A percentile compares a stretch with the other conserved stretches of the same genome.
phyloP scores from a whole-genome alignment of 2,797 vertebrate species.

The Setipinna tenuifilis region DNA sequence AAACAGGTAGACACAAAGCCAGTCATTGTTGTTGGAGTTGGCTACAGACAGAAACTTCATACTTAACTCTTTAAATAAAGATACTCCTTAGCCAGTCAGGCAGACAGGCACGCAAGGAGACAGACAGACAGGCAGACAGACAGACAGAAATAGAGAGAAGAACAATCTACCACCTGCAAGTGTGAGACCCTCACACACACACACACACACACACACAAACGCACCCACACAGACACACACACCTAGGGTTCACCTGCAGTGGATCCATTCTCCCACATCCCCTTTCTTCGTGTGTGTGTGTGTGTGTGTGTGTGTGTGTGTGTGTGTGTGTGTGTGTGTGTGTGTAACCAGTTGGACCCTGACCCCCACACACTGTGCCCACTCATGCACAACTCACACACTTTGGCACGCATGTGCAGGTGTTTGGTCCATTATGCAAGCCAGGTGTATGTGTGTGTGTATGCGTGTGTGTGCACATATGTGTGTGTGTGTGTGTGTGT shows the following conservation, averaged over 20 bases:
- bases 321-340: neutral
- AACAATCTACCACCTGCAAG: neutral
- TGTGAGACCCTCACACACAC: neutral
- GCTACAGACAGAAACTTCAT: constrained; percentile 26
- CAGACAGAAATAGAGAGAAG: neutral
- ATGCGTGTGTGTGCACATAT: neutral
- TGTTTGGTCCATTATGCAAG: neutral
- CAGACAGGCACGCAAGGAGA: neutral
- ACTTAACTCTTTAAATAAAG: constrained; percentile 25
- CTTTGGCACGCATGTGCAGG: neutral
- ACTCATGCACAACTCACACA: neutral
- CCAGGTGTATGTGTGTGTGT: neutral
- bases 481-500: neutral
- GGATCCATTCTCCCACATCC: neutral
- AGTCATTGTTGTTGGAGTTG: constrained; percentile 52
- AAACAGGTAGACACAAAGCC: constrained; percentile 48
- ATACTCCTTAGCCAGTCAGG: neutral
- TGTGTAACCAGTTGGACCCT: neutral
- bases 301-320: no score
- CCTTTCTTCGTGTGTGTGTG: no score
- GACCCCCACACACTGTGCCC: neutral
- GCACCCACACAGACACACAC: no score
- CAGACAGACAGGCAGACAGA: neutral
- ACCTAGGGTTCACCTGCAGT: neutral
- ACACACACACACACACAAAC: no score